phyloP scores from a whole-genome alignment of 2,113 vertebrate genomes.

The Eudyptes chrysolophus region DNA sequence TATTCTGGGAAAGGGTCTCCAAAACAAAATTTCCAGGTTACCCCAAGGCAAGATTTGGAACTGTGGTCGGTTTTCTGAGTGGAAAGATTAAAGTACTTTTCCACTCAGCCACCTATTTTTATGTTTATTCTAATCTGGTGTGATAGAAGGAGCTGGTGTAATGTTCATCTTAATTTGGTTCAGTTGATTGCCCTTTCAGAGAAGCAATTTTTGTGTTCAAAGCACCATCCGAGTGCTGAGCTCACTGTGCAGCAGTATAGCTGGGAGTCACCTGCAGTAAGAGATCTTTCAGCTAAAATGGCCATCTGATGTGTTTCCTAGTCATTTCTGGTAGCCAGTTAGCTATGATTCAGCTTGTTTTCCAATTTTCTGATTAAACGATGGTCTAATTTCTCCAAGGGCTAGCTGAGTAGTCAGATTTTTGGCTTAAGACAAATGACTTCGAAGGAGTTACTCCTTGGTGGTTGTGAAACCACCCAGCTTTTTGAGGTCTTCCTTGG shows the following conservation, averaged over 20 bases:
- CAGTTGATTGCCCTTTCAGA: background rate
- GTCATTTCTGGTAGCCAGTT: background rate
- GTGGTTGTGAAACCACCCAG: background rate
- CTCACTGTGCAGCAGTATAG: background rate
- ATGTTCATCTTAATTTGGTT: background rate
- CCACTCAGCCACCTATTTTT: background rate
- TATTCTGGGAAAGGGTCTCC: background rate
- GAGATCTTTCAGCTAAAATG: background rate
- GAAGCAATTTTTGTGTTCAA: background rate
- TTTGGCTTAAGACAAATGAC: background rate
- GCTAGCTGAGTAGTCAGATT: background rate
- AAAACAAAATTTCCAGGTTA: background rate
- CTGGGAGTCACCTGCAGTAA: background rate
- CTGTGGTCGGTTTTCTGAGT: background rate
- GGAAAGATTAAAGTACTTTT: background rate
- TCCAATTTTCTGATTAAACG: background rate
- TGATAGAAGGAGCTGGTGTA: background rate
- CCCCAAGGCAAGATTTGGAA: background rate
- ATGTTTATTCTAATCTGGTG: background rate
- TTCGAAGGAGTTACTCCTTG: background rate
- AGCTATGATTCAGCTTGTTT: background rate
- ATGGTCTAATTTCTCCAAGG: background rate
- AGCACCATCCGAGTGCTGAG: background rate
- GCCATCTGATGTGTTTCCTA: background rate
- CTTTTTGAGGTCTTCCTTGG: background rate